Base-by-base conservation (phyloP, 1,140 invertebrate species). In the Drosophila yakuba region DNA sequence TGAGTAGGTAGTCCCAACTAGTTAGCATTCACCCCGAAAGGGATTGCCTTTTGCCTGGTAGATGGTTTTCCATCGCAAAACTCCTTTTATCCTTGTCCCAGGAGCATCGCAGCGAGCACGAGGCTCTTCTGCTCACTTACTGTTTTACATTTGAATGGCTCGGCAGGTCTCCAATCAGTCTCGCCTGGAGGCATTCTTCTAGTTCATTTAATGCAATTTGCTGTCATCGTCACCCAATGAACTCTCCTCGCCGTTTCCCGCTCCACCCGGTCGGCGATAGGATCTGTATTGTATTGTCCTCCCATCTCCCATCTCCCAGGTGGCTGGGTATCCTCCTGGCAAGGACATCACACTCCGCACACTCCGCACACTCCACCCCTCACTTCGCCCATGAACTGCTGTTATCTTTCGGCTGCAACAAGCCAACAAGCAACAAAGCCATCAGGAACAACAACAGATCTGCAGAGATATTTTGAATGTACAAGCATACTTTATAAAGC, bases 201-300 rank as follows among this genome's bases (percentile, higher is more conserved):
- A 74, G 72, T 64, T 56, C 61, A 76, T 76, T 76, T 75, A 76
- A 76, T 76, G 73, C 73, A 76, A 67, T 75, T 76, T 45, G 61
- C 61, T 75, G 52, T 59, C 73, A 76, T 76, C 73, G 54, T 67
- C 47, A 75, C 69, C 69, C 68, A 47, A 76, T 75, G 54, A 57
- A 75, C 60, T 38, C 17, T 32, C 14, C 17, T 3, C 28, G 59
- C 10, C n/a, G 10, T 5, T 10, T 25, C 14, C 11, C 2, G 8
- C 36, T 1, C 35, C 7, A 4, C 23, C n/a, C 23, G 7, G 11
- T 8, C 41, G 7, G 17, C 25, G 56, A 62, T 63, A 48, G 35
- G 25, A 51, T 64, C 36, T 51, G 47, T 66, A 68, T 57, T 51
- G 47, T 66, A 68, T 68, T 71, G 51, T 71, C 17, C 41, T 57